These are phyloP conservation scores for Spodoptera littoralis DNA, from an alignment of 2,888 invertebrate genomes.

Conservation along the genomic window DNA sequence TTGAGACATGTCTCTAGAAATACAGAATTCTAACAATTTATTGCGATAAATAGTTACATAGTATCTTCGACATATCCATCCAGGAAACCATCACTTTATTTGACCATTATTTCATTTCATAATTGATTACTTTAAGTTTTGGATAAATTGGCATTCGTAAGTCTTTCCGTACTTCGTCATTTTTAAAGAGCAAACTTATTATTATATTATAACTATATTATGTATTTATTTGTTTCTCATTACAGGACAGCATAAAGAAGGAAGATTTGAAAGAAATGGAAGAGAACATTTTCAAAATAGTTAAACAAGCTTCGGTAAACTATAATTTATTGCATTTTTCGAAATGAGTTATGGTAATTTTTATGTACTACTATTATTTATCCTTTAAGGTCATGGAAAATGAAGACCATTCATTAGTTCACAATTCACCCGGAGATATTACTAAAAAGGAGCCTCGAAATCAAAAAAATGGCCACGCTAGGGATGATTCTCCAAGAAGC, in stretches of 20 bases:
- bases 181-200: too few species aligned
- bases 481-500: constrained; percentile 10
- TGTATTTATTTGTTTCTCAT: constrained; percentile 30
- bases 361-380: not conserved
- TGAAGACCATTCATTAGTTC: constrained; percentile 14
- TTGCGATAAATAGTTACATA: too few species aligned
- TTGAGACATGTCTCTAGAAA: too few species aligned
- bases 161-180: too few species aligned
- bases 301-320: constrained; percentile 69
- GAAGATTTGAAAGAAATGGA: constrained; percentile 75
- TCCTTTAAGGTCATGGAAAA: constrained; percentile 38
- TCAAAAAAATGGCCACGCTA: constrained; percentile 3
- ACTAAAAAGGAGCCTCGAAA: constrained; percentile 25
- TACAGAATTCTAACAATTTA: too few species aligned
- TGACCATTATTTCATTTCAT: too few species aligned
- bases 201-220: too few species aligned
- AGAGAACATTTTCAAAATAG: constrained; percentile 72
- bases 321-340: not conserved
- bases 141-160: too few species aligned
- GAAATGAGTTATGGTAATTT: not conserved
- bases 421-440: constrained; percentile 8
- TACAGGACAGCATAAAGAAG: constrained; percentile 74
- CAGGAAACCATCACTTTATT: too few species aligned
- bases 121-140: too few species aligned
- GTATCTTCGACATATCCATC: too few species aligned